phyloP scores from a whole-genome alignment of 1,140 invertebrate genomes.

The Orius insidiosus region DNA sequence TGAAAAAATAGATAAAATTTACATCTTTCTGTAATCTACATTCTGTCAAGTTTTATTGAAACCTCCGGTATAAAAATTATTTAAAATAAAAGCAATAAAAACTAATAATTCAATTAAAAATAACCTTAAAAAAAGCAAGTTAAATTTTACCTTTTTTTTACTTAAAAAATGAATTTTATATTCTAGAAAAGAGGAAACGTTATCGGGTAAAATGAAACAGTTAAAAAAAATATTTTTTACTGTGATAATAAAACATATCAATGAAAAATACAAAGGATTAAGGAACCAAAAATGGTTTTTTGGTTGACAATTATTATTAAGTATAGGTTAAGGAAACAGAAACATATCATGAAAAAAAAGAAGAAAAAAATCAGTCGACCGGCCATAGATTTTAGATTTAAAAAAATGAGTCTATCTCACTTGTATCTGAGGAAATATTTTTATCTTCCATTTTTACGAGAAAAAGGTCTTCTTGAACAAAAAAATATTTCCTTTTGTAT shows the following conservation, averaged over 20 bases:
- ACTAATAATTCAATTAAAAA: neutral
- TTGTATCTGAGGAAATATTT: no score
- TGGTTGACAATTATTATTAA: neutral
- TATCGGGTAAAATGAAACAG: no score
- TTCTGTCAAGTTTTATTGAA: no score
- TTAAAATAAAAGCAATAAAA: neutral
- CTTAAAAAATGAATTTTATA: neutral
- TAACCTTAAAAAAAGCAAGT: no score
- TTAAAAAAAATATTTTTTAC: slow-evolving; percentile 1
- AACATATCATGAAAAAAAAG: neutral
- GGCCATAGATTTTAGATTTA: neutral
- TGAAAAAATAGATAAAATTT: slow-evolving; percentile 4
- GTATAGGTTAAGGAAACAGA: neutral
- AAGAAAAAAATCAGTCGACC: neutral
- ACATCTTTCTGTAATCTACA: neutral
- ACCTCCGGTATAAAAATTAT: neutral
- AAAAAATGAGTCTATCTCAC: neutral
- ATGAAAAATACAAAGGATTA: slow-evolving; percentile 1
- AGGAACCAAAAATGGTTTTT: neutral
- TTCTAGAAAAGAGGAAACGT: no score
- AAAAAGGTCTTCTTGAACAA: neutral
- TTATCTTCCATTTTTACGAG: neutral
- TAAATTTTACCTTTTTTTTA: no score
- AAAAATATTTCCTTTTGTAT: no score
- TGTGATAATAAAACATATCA: slow-evolving; percentile 16